Conservation (phyloP, 2,888 invertebrate species). For the Melieria picta region DNA sequence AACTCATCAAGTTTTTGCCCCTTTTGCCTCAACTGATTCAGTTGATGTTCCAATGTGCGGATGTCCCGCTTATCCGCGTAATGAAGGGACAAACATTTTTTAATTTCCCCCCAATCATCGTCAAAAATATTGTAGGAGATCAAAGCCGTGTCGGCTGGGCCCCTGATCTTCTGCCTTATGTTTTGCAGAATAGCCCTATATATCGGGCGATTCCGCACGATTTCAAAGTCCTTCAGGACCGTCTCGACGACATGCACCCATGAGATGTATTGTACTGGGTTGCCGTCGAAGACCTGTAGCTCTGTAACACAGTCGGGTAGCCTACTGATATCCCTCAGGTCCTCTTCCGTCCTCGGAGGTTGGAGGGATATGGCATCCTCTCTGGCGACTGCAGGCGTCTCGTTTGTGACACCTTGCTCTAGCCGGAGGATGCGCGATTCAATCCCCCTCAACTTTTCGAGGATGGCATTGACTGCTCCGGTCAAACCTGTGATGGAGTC, state of each 20-base stretch:
- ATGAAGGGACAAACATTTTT: slow-evolving; percentile 42
- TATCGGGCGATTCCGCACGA: slow-evolving; percentile 29
- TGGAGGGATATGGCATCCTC: neutral
- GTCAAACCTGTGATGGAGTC: neutral
- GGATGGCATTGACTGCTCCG: neutral
- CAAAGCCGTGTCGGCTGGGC: slow-evolving; percentile 36
- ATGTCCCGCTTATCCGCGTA: slow-evolving; percentile 45
- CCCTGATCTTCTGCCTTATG: slow-evolving; percentile 37
- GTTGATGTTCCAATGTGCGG: slow-evolving; percentile 40
- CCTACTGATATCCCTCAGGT: slow-evolving; percentile 1
- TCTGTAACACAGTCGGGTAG: slow-evolving; percentile 22
- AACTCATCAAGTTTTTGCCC: slow-evolving; percentile 37
- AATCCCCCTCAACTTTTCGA: neutral
- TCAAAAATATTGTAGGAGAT: slow-evolving; percentile 38
- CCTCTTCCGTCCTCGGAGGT: slow-evolving; percentile 2
- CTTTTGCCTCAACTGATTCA: slow-evolving; percentile 37
- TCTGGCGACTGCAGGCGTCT: neutral
- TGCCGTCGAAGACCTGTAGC: slow-evolving; percentile 14
- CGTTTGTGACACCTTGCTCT: neutral
- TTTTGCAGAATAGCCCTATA: slow-evolving; percentile 39
- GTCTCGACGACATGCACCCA: slow-evolving; percentile 14
- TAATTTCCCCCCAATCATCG: slow-evolving; percentile 41
- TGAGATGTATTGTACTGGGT: slow-evolving; percentile 15
- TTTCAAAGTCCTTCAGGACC: slow-evolving; percentile 30
- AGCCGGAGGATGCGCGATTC: neutral